Evolutionary conservation across 2,888 invertebrate genomes (phyloP).

Genomic region (Maniola hyperantus): DNA sequence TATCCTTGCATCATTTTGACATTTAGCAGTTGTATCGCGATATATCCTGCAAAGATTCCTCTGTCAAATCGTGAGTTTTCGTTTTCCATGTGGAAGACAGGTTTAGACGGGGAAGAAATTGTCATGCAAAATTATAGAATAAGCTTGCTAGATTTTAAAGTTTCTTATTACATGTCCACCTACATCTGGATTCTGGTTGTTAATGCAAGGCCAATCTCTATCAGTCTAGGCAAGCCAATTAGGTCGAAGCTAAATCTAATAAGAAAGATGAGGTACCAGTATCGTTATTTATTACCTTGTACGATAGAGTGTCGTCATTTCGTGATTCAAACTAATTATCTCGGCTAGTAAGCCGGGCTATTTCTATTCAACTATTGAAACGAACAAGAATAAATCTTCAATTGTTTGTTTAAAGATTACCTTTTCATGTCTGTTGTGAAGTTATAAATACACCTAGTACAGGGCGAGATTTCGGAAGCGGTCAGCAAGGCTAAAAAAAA

Average conservation of each 20-base stretch:
- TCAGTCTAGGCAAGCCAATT: slow-evolving; percentile 28
- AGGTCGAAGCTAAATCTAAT: slow-evolving; percentile 31
- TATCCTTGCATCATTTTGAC: too few species aligned
- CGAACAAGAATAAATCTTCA: slow-evolving; percentile 19
- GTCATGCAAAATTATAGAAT: not conserved
- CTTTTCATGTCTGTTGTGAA: not conserved
- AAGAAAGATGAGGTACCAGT: slow-evolving; percentile 29
- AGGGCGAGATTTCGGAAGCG: not conserved
- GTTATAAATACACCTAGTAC: not conserved
- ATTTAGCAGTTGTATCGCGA: too few species aligned
- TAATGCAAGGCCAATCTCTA: slow-evolving; percentile 29
- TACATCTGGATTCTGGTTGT: slow-evolving; percentile 21
- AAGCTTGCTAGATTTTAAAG: too few species aligned
- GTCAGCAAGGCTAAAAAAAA: not conserved
- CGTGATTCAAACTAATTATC: slow-evolving; percentile 37
- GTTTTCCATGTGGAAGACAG: not conserved
- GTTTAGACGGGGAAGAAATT: not conserved
- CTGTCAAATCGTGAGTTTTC: too few species aligned
- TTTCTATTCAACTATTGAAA: slow-evolving; percentile 24
- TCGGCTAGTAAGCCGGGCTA: slow-evolving; percentile 18
- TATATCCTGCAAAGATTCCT: too few species aligned
- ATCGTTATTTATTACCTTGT: slow-evolving; percentile 29
- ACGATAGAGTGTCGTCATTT: slow-evolving; percentile 28
- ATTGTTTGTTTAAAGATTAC: slow-evolving; percentile 26
- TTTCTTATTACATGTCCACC: not conserved